A percentile compares a stretch with the other conserved stretches of the same genome.
Evolutionary conservation across 2,113 vertebrate species (phyloP).

Genomic region (Passer domesticus): DNA sequence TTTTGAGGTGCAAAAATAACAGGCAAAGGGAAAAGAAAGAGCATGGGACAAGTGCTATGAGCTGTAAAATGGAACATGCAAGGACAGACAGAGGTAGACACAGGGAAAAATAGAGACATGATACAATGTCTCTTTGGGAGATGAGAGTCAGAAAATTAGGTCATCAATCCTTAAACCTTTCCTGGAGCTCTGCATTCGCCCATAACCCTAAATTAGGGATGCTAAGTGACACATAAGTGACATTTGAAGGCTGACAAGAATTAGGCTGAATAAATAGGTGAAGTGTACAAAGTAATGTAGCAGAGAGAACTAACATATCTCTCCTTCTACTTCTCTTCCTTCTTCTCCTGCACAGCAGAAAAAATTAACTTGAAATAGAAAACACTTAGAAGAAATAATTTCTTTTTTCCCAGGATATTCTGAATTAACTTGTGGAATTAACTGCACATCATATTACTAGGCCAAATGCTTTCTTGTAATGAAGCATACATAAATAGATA

Average conservation of each 20-base stretch:
- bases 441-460: background rate
- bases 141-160: background rate
- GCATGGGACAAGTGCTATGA: background rate
- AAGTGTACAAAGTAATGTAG: background rate
- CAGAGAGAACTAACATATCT: background rate
- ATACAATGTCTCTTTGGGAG: background rate
- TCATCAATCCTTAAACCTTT: background rate
- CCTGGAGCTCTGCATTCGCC: background rate
- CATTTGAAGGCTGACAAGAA: background rate
- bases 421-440: background rate
- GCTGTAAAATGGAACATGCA: background rate
- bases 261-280: background rate
- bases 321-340: background rate
- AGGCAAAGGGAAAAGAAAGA: background rate
- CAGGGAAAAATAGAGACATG: background rate
- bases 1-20: background rate
- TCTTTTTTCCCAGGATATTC: background rate
- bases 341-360: background rate
- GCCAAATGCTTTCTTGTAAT: background rate
- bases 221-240: background rate
- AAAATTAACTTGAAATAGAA: background rate
- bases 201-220: background rate
- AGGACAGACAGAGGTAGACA: rapidly evolving
- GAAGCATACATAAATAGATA: background rate
- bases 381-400: background rate